Base-by-base conservation (phyloP, 1,140 invertebrate genomes). In the Euglossa dilemma region DNA sequence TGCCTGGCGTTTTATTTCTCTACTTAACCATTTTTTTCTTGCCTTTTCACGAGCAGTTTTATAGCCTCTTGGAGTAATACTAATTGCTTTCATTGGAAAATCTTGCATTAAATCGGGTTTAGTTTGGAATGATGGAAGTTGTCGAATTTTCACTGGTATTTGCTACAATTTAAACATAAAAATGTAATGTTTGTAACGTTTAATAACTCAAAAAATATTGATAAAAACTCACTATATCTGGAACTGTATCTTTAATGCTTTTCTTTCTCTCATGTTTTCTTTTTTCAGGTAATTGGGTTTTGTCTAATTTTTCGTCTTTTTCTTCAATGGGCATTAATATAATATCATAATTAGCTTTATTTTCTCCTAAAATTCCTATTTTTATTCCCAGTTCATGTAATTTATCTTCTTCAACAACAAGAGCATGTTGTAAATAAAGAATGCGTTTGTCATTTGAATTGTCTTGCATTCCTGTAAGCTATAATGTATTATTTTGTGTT, bases 341-440 rank as follows among this genome's bases (percentile, higher is more conserved):
- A 52, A 92, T 43, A 70, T 94, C 91, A 70, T 91, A 94, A 74
- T 94, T 84, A 16, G 75, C 66, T 36, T 92, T 83, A 47, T 87
- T 79, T 18, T 92, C 79, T 63, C 93, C 93, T 36, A 94, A 74
- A 73, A 94, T 93, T 28, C 93, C 93, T 50, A 93, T 47, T 90
- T 89, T 91, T 18, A 94, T 91, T n/a, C 85, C 85, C 16, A 93
- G 63, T 61, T 83, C 52, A 11, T 50, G 9, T 28, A 94, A 72
- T 63, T 90, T 81, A 74, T 92, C 85, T 85, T 94, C 93, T 2
- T 89, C 73, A 3, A 84, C 73, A 18, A 92, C 75, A n/a, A 93
- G 77, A 45, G 92, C 93, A 57, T 92, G 91, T 79, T 91, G 84
- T 23, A 94, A 73, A 79, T 91, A 93, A 71, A 69, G 71, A 54